Evolutionary conservation across 2,888 invertebrate genomes (phyloP), one percentile per base, ranked within the genome.

Genomic region (Auanema sp.): DNA sequence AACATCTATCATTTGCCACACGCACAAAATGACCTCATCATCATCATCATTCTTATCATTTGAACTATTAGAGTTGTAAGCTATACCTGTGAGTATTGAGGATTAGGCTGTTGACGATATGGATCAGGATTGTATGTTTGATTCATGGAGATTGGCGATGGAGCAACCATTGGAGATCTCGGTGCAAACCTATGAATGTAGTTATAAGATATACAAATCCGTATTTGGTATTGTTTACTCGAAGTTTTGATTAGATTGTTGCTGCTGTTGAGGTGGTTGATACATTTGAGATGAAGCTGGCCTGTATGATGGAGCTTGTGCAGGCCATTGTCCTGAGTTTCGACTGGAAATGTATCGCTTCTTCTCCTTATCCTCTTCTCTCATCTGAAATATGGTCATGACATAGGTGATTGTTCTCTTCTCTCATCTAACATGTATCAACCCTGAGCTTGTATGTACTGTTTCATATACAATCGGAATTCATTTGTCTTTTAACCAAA

Each of bases 381-480:
- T 44, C 74, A 74, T 74, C 74, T 74, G 67, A 14, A 72, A 65
- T 14, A 11, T 55, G 3, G 18, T 58, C n/a, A n/a, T n/a, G n/a
- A n/a, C n/a, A n/a, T n/a, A n/a, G n/a, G n/a, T n/a, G n/a, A n/a
- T 71, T 71, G 21, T 74, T 69, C 14, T 71, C 74, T 10, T 58
- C 63, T 42, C 74, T 44, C 74, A 74, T 74, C 74, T 74, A 65
- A 14, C 69, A 65, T 14, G 5, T 55, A 1, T 5, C n/a, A n/a
- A n/a, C n/a, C n/a, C n/a, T n/a, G n/a, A n/a, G n/a, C n/a, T n/a
- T 58, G 10, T 2, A n/a, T 21, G 44, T n/a, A 11, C 41, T 11
- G 18, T 21, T 21, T 40, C 8, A 56, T 16, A 5, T 16, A 5
- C 11, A 41, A 6, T 18, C 43, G 25, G 49, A n/a, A 25, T 54